A percentile compares a stretch with the other conserved stretches of the same genome.
phyloP scores from a whole-genome alignment of 2,888 invertebrate genomes.

The Lithophane socia region DNA sequence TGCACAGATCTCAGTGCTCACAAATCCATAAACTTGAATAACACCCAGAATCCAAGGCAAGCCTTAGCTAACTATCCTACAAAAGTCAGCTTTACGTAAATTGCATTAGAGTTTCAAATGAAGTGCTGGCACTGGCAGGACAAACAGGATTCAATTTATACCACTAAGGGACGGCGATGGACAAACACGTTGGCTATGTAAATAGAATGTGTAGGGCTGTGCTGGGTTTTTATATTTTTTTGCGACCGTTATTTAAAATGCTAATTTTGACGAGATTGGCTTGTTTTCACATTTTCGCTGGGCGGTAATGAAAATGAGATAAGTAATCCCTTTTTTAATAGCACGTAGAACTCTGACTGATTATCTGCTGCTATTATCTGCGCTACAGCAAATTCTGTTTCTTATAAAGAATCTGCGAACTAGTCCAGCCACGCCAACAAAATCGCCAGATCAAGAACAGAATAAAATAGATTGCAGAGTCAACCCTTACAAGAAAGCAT shows the following conservation, averaged over 20 bases:
- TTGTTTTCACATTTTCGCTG: slow-evolving; percentile 24
- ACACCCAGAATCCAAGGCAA: slow-evolving; percentile 46
- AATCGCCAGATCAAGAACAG: neutral
- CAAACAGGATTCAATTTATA: slow-evolving; percentile 67
- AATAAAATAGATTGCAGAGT: neutral
- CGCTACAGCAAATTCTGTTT: neutral
- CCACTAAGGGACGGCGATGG: slow-evolving; percentile 55
- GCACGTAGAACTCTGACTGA: neutral
- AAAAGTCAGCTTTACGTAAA: slow-evolving; percentile 41
- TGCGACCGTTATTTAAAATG: slow-evolving; percentile 38
- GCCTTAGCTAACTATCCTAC: slow-evolving; percentile 2
- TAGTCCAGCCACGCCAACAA: no score
- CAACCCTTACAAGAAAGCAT: slow-evolving; percentile 40
- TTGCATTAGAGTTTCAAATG: slow-evolving; percentile 41
- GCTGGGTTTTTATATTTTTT: slow-evolving; percentile 15
- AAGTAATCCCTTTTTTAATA: neutral
- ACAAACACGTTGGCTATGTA: slow-evolving; percentile 65
- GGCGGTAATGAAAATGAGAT: neutral
- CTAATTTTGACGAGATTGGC: slow-evolving; percentile 37
- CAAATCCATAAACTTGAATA: slow-evolving; percentile 58
- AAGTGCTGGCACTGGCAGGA: slow-evolving; percentile 49
- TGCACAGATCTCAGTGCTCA: slow-evolving; percentile 30
- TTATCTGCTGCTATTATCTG: neutral
- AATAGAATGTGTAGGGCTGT: slow-evolving; percentile 58
- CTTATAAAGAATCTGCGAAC: neutral